Evolutionary conservation across 2,797 vertebrate genomes (phyloP).

Genomic region (Rhodeus uyekii): DNA sequence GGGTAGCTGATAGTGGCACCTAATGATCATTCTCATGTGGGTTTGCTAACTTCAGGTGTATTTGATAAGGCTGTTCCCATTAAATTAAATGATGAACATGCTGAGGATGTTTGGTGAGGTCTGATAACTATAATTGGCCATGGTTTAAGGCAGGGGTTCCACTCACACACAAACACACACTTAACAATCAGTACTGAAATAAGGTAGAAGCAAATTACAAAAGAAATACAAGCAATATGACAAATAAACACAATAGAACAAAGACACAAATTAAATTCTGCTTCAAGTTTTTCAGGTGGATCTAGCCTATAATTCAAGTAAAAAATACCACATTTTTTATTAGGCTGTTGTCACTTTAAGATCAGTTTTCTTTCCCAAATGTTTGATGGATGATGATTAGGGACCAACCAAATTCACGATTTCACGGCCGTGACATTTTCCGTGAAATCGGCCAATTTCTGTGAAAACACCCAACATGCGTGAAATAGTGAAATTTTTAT

Average conservation of each 20-base stretch:
- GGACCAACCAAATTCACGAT: no score
- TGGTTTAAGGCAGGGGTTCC: neutral
- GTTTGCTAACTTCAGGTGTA: neutral
- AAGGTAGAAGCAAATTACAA: neutral
- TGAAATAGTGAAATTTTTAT: no score
- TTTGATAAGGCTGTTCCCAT: neutral
- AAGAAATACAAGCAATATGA: neutral
- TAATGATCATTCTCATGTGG: conserved; percentile 9
- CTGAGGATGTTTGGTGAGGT: conserved; percentile 2
- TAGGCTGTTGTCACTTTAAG: neutral
- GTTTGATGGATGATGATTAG: no score
- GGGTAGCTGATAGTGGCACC: conserved; percentile 4
- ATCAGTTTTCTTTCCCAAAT: neutral
- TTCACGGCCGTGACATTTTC: no score
- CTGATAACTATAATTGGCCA: conserved; percentile 12
- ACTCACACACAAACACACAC: neutral
- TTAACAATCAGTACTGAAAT: neutral
- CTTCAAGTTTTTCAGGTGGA: neutral
- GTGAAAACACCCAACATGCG: no score
- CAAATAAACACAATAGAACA: neutral
- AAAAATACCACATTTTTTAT: neutral
- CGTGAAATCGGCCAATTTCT: no score
- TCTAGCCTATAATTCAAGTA: neutral
- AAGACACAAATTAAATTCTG: neutral
- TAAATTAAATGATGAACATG: neutral